phyloP scores from a whole-genome alignment of 2,888 invertebrate genomes.

The Nineta flava region DNA sequence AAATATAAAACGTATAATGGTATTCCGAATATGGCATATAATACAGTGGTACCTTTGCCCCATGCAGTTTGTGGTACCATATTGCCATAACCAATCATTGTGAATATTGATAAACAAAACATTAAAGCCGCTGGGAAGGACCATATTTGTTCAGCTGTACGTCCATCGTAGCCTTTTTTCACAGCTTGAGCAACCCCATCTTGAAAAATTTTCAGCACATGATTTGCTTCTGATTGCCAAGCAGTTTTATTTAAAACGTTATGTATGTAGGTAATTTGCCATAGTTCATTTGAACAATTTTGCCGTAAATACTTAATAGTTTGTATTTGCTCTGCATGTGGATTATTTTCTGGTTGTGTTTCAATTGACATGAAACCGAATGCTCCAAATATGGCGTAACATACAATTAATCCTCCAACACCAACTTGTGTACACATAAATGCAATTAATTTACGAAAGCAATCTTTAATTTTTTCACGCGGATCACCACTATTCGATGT shows the following conservation, averaged over 20 bases:
- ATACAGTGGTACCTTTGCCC: slow-evolving; percentile 71
- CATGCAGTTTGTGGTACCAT: slow-evolving; percentile 65
- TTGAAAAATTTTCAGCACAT: slow-evolving; percentile 49
- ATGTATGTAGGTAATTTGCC: slow-evolving; percentile 46
- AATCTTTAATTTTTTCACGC: slow-evolving; percentile 65
- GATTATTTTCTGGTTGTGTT: slow-evolving; percentile 30
- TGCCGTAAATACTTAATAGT: slow-evolving; percentile 35
- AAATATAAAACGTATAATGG: slow-evolving; percentile 78
- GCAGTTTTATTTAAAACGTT: slow-evolving; percentile 52
- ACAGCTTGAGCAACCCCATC: slow-evolving; percentile 45
- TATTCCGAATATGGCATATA: slow-evolving; percentile 78
- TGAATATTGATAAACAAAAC: slow-evolving; percentile 77
- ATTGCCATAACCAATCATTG: slow-evolving; percentile 86
- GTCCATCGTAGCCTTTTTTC: slow-evolving; percentile 51
- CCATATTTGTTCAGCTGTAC: slow-evolving; percentile 57
- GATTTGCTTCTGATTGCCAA: slow-evolving; percentile 44
- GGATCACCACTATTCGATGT: slow-evolving; percentile 50
- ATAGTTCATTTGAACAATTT: slow-evolving; percentile 45
- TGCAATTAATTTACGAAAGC: slow-evolving; percentile 69
- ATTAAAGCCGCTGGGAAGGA: slow-evolving; percentile 75
- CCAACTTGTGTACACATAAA: slow-evolving; percentile 90
- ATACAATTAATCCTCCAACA: slow-evolving; percentile 73
- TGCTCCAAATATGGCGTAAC: slow-evolving; percentile 75
- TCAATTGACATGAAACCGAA: slow-evolving; percentile 68
- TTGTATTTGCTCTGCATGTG: slow-evolving; percentile 32